phyloP scores from a whole-genome alignment of 2,797 vertebrate genomes.

The Betta splendens region DNA sequence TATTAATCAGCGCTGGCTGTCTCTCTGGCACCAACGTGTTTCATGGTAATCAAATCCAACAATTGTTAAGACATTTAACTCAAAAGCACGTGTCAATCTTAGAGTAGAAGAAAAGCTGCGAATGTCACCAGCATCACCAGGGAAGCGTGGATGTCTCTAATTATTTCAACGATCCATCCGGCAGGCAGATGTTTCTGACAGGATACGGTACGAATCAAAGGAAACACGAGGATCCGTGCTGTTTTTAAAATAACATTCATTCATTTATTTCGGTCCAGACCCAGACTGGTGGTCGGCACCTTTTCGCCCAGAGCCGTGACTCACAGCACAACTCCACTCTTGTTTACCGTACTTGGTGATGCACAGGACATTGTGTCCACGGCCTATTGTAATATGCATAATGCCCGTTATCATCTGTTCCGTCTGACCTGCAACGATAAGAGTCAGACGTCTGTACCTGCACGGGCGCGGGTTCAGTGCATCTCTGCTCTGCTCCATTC shows the following conservation, averaged over 20 bases:
- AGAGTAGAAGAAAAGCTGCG: not conserved
- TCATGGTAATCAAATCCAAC: not conserved
- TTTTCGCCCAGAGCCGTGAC: not conserved
- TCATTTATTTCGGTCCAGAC: not conserved
- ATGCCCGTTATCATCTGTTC: constrained; percentile 54
- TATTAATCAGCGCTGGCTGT: not conserved
- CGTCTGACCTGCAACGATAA: constrained; percentile 64
- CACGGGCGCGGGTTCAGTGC: constrained; percentile 60
- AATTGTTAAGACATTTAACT: not conserved
- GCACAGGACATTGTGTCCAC: constrained; percentile 35
- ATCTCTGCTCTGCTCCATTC: constrained; percentile 68
- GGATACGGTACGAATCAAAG: not conserved
- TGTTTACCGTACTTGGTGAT: constrained; percentile 16
- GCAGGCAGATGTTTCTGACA: not conserved
- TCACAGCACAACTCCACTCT: not conserved
- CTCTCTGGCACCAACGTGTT: not conserved
- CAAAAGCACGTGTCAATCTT: not conserved
- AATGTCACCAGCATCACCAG: not conserved
- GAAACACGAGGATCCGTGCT: not conserved
- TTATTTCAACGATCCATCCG: not conserved
- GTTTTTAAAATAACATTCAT: not conserved
- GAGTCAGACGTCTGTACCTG: constrained; percentile 42
- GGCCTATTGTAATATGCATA: constrained; percentile 56
- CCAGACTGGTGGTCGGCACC: not conserved
- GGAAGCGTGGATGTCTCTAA: not conserved